These are phyloP conservation scores for Melieria crassipennis DNA, from an alignment of 2,888 invertebrate species.

Conservation along the genomic window DNA sequence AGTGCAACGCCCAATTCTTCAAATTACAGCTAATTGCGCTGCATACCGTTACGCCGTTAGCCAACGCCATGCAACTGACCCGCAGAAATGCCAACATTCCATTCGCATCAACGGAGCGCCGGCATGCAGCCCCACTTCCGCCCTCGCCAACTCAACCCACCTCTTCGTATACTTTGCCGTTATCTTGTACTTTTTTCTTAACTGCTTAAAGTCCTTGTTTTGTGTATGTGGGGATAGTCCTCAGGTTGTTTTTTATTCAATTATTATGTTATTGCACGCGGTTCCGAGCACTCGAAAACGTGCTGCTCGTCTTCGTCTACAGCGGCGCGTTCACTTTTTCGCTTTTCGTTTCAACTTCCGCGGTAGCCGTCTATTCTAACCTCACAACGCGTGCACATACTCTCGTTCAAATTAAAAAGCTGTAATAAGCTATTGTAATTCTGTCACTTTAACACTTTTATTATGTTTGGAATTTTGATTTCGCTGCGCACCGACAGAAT, in stretches of 20 bases:
- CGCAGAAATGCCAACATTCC: not conserved
- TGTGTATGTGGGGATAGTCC: not conserved
- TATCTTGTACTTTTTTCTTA: slow-evolving; percentile 7
- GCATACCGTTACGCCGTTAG: not conserved
- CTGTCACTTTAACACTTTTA: not conserved
- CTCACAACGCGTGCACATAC: slow-evolving; percentile 18
- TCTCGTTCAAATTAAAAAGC: not conserved
- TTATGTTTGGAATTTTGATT: not conserved
- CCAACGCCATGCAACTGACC: not conserved
- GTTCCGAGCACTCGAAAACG: slow-evolving; percentile 23
- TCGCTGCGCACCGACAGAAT: not conserved
- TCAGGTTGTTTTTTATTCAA: slow-evolving; percentile 1
- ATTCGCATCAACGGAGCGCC: not conserved
- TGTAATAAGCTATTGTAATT: slow-evolving; percentile 7
- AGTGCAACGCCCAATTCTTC: too few species aligned
- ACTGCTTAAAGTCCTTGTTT: not conserved
- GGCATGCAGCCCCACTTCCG: not conserved
- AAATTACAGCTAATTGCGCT: not conserved
- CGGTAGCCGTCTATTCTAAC: slow-evolving; percentile 15
- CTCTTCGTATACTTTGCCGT: not conserved
- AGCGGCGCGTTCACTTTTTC: slow-evolving; percentile 7
- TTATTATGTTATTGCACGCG: slow-evolving; percentile 13
- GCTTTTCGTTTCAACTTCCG: slow-evolving; percentile 15
- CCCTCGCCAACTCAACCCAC: not conserved
- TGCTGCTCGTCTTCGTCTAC: not conserved